Conservation (phyloP, 2,797 vertebrate genomes). For the Champsocephalus gunnari region DNA sequence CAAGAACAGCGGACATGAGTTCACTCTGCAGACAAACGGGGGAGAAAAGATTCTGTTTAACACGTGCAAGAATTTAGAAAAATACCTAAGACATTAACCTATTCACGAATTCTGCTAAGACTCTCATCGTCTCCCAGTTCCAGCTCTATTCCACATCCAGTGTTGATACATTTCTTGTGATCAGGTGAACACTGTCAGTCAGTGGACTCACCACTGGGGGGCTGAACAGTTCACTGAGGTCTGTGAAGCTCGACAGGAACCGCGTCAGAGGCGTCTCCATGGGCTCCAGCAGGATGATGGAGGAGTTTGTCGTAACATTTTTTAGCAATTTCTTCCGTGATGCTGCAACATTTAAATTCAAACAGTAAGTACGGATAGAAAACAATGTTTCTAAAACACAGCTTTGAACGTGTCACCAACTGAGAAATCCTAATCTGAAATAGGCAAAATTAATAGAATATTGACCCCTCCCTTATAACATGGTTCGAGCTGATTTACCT, state of each 20-base stretch:
- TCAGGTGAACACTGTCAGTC: background rate
- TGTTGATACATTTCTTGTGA: background rate
- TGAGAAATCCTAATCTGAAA: background rate
- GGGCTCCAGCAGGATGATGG: slow-evolving; percentile 89
- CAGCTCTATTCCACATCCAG: background rate
- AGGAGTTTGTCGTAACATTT: slow-evolving; percentile 71
- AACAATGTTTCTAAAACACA: background rate
- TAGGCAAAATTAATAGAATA: background rate
- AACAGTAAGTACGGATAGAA: background rate
- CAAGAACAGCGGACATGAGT: slow-evolving; percentile 75
- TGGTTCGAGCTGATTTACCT: slow-evolving; percentile 73
- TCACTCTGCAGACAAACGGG: slow-evolving; percentile 72
- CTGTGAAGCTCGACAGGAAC: slow-evolving; percentile 87
- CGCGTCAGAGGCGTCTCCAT: slow-evolving; percentile 88
- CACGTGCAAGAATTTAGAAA: background rate
- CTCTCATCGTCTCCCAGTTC: background rate
- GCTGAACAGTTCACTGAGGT: slow-evolving; percentile 83
- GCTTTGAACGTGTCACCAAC: background rate
- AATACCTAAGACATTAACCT: background rate
- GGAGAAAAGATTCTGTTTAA: background rate
- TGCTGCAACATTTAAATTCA: slow-evolving; percentile 72
- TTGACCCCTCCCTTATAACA: background rate
- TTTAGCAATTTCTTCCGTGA: slow-evolving; percentile 82
- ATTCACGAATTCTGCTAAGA: background rate
- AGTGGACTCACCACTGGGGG: slow-evolving; percentile 78